Base-by-base conservation (phyloP, 2,888 invertebrate genomes). In the Coremacera marginata region DNA sequence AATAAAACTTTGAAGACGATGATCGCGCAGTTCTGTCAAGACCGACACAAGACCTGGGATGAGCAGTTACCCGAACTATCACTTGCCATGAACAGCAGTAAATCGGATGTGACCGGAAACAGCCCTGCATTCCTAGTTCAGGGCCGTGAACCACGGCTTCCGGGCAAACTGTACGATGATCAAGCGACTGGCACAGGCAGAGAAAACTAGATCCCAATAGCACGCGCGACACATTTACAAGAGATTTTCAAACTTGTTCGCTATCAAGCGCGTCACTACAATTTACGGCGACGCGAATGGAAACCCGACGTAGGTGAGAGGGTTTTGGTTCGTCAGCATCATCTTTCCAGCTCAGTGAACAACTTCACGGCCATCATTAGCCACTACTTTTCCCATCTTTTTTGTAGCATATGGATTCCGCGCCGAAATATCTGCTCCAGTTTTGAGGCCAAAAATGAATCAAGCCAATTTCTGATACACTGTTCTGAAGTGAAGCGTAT, bases 231-330 rank as follows among this genome's bases (percentile, higher is more conserved):
- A 8, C 14, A 70, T 3, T 27, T 70, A 8, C 16, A 52, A 31
- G 49, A 49, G 49, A 49, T 49, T 49, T 49, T 49, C 49, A 7
- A 49, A 9, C 7, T 9, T 49, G 8, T 52, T 11, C 70, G 55
- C 14, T 14, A 57, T 27, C 57, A 71, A 27, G 7, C 25, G 8
- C 55, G 57, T 2, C 57, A 71, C 19, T 71, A 57, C n/a, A 55
- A 71, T 31, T 55, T 71, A n/a, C 71, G 71, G 5, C 49, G 71
- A 31, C 3, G 57, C 27, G 5, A 9, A 9, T 52, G 71, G 34
- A 71, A 55, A 34, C 71, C 71, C 2, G 34, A 5, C 14, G 14
- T 55, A 4, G 25, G 63, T 9, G 19, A 63, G 8, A 7, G 16
- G 8, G 63, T 63, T 25, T 16, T 63, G 27, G 16, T 31, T 8